Conservation (phyloP, 2,113 vertebrate species). For the Pollachius pollachius region DNA sequence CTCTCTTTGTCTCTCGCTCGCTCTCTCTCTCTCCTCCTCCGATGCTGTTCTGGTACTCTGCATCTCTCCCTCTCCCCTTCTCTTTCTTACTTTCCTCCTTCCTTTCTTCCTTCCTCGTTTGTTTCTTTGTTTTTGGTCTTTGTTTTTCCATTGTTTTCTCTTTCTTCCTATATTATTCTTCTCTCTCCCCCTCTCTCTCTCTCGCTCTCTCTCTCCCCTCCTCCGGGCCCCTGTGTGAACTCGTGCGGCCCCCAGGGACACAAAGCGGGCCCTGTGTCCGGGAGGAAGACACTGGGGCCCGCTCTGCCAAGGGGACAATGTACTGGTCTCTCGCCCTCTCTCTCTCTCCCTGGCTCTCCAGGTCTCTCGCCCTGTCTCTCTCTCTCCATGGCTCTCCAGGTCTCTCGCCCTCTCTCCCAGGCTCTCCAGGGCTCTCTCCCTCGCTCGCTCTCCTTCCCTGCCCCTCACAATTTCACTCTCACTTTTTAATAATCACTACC, state of each 20-base stretch:
- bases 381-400: slow-evolving; percentile 1
- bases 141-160: too few species aligned
- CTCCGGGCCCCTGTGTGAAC: slow-evolving; percentile 60
- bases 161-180: slow-evolving; percentile 8
- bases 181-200: slow-evolving; percentile 9
- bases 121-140: slow-evolving; percentile 27
- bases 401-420: too few species aligned
- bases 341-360: slow-evolving; percentile 31
- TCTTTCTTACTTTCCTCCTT: slow-evolving; percentile 32
- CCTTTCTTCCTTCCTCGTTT: slow-evolving; percentile 9
- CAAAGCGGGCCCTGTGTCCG: slow-evolving; percentile 67
- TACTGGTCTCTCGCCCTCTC: slow-evolving; percentile 40
- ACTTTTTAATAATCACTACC: too few species aligned
- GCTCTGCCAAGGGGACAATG: slow-evolving; percentile 62
- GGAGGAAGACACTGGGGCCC: slow-evolving; percentile 68
- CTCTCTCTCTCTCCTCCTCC: slow-evolving; percentile 24
- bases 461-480: background rate
- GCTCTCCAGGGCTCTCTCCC: background rate
- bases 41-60: too few species aligned
- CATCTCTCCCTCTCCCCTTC: background rate
- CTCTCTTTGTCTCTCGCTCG: slow-evolving; percentile 21
- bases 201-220: slow-evolving; percentile 30
- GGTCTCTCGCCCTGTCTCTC: slow-evolving; percentile 3
- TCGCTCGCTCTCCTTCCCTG: background rate
- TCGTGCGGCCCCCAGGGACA: slow-evolving; percentile 58